These are phyloP conservation scores for Enhydra lutris DNA, from an alignment of 2,113 vertebrate genomes.

Conservation along the genomic window DNA sequence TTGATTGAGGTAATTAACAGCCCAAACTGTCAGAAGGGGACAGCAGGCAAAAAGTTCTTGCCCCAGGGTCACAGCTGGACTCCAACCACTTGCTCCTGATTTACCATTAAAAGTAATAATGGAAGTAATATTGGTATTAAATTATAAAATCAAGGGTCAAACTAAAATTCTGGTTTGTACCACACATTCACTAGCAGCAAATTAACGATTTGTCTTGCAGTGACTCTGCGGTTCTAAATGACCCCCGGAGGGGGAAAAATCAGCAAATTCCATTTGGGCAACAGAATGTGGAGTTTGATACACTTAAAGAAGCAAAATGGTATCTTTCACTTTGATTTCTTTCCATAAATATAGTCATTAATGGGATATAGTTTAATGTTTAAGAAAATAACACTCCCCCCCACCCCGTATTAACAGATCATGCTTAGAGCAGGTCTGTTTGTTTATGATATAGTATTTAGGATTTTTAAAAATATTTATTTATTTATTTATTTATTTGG, in stretches of 20 bases:
- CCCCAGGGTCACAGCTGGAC: conserved; percentile 87
- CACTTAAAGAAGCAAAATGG: neutral
- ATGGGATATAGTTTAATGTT: neutral
- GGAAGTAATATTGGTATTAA: conserved; percentile 81
- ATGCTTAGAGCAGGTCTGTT: neutral
- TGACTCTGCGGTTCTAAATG: neutral
- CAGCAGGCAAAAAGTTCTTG: conserved; percentile 85
- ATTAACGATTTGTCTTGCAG: conserved; percentile 50
- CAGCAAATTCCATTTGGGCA: neutral
- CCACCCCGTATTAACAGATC: neutral
- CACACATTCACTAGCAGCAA: conserved; percentile 57
- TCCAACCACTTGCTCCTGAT: conserved; percentile 83
- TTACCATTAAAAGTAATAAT: conserved; percentile 84
- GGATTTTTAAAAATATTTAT: neutral
- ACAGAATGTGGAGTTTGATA: neutral
- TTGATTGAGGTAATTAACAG: conserved; percentile 88
- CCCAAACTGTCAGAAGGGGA: conserved; percentile 85
- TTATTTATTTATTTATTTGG: neutral
- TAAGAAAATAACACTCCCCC: neutral
- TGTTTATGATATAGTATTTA: neutral
- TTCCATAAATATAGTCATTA: neutral
- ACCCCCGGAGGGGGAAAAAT: neutral
- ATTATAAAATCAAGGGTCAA: conserved; percentile 77
- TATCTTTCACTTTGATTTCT: conserved; percentile 1
- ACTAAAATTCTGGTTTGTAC: conserved; percentile 58